Conservation (phyloP, 2,113 vertebrate species). For the Aphyosemion australe region DNA sequence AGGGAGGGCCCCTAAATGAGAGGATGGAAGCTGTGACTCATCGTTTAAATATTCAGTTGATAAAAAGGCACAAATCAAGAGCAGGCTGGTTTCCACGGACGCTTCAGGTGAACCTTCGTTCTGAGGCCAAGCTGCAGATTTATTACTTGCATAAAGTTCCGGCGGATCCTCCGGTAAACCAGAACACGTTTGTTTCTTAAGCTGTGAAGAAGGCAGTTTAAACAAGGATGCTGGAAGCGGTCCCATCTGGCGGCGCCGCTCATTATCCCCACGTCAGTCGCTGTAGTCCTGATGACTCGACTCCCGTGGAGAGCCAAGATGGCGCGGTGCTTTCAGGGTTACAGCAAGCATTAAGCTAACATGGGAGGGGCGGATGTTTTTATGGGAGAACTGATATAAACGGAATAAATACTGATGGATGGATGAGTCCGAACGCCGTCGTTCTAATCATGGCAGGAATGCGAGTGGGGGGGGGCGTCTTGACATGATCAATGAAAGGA, state of each 20-base stretch:
- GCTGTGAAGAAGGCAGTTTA: too few relatives aligned
- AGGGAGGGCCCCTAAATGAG: not conserved
- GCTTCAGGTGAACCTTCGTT: constrained; percentile 25
- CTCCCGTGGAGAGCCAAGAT: constrained; percentile 46
- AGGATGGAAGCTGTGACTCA: constrained; percentile 49
- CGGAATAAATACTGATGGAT: too few relatives aligned
- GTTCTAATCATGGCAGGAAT: too few relatives aligned
- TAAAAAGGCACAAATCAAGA: constrained; percentile 75
- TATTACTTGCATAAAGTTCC: constrained; percentile 60
- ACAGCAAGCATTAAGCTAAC: too few relatives aligned
- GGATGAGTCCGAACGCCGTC: too few relatives aligned
- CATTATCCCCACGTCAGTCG: constrained; percentile 26
- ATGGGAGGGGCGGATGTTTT: too few relatives aligned
- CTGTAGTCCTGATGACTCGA: constrained; percentile 46
- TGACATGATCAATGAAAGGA: too few relatives aligned
- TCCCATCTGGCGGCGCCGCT: too few relatives aligned
- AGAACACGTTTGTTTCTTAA: too few relatives aligned
- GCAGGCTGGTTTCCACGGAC: constrained; percentile 53
- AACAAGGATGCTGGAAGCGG: too few relatives aligned
- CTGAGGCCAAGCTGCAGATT: not conserved
- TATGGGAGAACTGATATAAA: not conserved
- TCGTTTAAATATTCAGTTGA: constrained; percentile 38
- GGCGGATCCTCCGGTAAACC: constrained; percentile 9
- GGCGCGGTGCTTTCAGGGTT: constrained; percentile 10
- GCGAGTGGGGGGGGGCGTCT: too few relatives aligned